Evolutionary conservation across 2,113 vertebrate species (phyloP).

Genomic region (Beaufortia kweichowensis): DNA sequence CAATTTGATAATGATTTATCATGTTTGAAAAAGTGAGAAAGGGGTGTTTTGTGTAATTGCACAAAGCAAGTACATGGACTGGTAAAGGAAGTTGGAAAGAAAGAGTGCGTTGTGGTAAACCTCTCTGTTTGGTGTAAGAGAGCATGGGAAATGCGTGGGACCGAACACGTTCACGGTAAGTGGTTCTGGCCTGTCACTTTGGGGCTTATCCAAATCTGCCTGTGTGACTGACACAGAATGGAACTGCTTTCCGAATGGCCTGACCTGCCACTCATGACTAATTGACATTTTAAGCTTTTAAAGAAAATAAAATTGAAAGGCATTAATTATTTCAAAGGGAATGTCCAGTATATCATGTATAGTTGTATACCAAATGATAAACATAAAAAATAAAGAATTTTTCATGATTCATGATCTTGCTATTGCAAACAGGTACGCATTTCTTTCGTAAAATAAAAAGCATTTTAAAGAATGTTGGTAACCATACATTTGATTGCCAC

Average conservation of each 20-base stretch:
- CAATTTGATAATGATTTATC: constrained; percentile 70
- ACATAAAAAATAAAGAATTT: too few relatives aligned
- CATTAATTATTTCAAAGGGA: not conserved
- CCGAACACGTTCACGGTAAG: constrained; percentile 55
- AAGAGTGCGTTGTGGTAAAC: constrained; percentile 64
- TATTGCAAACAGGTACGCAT: too few relatives aligned
- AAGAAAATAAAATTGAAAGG: constrained; percentile 11
- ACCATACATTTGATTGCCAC: too few relatives aligned
- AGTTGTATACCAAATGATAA: not conserved
- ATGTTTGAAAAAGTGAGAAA: constrained; percentile 60
- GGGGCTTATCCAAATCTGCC: constrained; percentile 62
- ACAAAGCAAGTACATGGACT: constrained; percentile 42
- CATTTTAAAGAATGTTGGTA: too few relatives aligned
- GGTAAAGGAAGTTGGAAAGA: constrained; percentile 59
- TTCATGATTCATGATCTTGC: too few relatives aligned
- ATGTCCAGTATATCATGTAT: too few relatives aligned
- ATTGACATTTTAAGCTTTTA: not conserved
- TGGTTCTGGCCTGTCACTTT: constrained; percentile 60
- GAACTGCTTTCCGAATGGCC: constrained; percentile 29
- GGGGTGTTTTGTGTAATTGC: constrained; percentile 35
- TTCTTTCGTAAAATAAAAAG: too few relatives aligned
- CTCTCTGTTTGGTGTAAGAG: constrained; percentile 71
- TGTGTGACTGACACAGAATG: constrained; percentile 56
- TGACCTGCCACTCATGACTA: constrained; percentile 2
- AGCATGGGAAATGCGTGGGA: constrained; percentile 80